These are phyloP conservation scores for Camponotus vicinus DNA, from an alignment of 1,140 invertebrate species.

Conservation along the genomic window DNA sequence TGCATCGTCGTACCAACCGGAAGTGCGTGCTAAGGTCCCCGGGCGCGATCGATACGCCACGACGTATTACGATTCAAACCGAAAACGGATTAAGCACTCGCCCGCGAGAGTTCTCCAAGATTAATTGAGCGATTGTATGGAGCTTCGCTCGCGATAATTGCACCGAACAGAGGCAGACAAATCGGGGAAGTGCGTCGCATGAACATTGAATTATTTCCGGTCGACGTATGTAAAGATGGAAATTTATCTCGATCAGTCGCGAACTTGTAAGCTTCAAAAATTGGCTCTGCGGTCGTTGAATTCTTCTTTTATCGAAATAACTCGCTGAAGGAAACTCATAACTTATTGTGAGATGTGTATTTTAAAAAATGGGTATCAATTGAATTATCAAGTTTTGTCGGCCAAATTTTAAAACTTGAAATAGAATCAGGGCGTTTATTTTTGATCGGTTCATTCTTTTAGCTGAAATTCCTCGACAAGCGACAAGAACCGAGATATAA, in stretches of 20 bases:
- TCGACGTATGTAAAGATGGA: too few relatives aligned
- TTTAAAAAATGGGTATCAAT: background rate
- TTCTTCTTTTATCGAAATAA: background rate
- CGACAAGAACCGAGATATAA: conserved; percentile 25
- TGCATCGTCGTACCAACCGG: conserved; percentile 39
- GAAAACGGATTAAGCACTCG: conserved; percentile 49
- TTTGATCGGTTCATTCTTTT: background rate
- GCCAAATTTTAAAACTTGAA: background rate
- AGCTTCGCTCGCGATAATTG: conserved; percentile 35
- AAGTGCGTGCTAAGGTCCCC: conserved; percentile 48
- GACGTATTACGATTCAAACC: conserved; percentile 49
- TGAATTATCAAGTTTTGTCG: background rate
- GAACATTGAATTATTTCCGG: background rate
- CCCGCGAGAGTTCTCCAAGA: conserved; percentile 38
- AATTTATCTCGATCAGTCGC: background rate
- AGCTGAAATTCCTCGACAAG: conserved; percentile 27
- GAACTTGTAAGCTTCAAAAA: background rate
- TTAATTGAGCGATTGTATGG: conserved; percentile 49
- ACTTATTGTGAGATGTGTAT: background rate
- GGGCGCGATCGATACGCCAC: conserved; percentile 44
- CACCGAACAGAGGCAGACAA: background rate
- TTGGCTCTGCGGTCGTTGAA: background rate
- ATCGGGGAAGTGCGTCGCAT: background rate
- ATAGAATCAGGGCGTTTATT: conserved; percentile 5
- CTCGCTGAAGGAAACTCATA: background rate